phyloP scores from a whole-genome alignment of 1,140 invertebrate species.

The Capitella teleta region DNA sequence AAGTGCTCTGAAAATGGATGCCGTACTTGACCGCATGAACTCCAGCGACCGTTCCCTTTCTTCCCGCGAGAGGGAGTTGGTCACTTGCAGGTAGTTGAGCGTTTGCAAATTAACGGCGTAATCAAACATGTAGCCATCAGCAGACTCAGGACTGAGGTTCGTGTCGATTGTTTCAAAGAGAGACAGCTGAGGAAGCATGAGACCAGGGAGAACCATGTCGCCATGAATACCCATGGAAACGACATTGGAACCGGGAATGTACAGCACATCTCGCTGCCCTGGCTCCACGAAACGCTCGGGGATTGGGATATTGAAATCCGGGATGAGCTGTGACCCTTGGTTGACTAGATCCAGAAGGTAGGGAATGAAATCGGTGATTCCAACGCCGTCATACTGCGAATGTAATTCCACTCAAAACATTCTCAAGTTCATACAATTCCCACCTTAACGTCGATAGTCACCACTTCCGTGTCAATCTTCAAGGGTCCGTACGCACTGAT shows the following conservation, averaged over 20 bases:
- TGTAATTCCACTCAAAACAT: not conserved
- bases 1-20: no score
- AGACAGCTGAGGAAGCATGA: no score
- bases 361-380: conserved; percentile 82
- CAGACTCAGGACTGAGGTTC: no score
- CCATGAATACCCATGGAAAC: conserved; percentile 70
- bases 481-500: no score
- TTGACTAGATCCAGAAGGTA: conserved; percentile 83
- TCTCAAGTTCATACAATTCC: no score
- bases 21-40: no score
- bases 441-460: not conserved
- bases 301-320: conserved; percentile 88
- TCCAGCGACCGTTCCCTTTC: no score
- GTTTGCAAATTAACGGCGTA: conserved; percentile 88
- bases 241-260: conserved; percentile 84
- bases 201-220: no score
- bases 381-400: conserved; percentile 71
- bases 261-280: conserved; percentile 76
- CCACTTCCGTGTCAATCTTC: no score
- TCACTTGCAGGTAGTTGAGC: conserved; percentile 75
- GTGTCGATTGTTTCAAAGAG: no score
- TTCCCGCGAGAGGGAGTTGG: conserved; percentile 66
- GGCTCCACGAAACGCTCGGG: conserved; percentile 82
- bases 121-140: conserved; percentile 88
- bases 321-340: conserved; percentile 79